phyloP scores from a whole-genome alignment of 2,888 invertebrate species.

The Lasioglossum figueresi region DNA sequence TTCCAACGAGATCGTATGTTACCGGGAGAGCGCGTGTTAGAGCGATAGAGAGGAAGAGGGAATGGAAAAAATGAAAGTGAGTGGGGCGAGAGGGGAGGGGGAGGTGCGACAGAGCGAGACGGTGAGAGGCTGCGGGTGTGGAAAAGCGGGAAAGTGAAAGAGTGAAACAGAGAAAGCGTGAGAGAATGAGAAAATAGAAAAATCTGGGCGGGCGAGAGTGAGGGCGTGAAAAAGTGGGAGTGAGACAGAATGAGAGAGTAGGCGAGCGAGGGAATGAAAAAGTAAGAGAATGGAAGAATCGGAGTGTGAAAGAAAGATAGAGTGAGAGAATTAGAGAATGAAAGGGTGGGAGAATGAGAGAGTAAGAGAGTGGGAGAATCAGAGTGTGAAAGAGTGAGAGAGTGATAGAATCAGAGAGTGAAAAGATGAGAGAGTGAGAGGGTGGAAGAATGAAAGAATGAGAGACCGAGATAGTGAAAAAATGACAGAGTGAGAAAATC shows the following conservation, averaged over 20 bases:
- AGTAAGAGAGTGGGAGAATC: too few species aligned
- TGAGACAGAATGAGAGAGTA: background rate
- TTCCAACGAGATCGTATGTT: slow-evolving; percentile 51
- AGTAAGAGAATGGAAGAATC: too few species aligned
- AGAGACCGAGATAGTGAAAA: too few species aligned
- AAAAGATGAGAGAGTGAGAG: too few species aligned
- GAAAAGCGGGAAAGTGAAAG: background rate
- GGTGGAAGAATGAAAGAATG: too few species aligned
- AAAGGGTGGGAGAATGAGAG: too few species aligned
- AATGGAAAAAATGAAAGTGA: background rate
- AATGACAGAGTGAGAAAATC: too few species aligned
- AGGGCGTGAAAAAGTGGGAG: background rate
- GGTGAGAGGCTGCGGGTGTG: background rate
- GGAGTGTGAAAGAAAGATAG: background rate
- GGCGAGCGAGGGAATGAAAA: background rate
- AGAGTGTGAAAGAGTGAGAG: too few species aligned
- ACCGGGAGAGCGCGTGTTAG: background rate
- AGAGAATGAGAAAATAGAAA: background rate
- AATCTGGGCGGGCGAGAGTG: background rate
- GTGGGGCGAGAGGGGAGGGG: background rate
- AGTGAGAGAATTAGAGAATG: too few species aligned
- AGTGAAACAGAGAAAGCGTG: background rate
- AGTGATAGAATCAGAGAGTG: too few species aligned
- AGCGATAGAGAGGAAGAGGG: background rate
- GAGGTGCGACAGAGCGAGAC: background rate